phyloP scores from a whole-genome alignment of 35 echinoderm and acorn worm genomes.

The Apostichopus californicus region DNA sequence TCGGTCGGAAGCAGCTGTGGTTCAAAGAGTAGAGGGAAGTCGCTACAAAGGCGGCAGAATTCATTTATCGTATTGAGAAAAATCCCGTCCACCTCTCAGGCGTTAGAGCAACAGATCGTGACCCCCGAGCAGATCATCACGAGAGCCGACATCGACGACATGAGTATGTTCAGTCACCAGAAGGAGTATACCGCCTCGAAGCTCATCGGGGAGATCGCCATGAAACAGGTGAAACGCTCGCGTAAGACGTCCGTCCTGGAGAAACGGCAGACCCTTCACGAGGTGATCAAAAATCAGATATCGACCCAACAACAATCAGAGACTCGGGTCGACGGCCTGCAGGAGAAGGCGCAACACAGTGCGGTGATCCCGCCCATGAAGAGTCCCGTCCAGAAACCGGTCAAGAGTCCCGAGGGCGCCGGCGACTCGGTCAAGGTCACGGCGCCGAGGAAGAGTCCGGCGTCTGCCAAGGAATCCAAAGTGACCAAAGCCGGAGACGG shows the following conservation, averaged over 20 bases:
- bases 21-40: slow-evolving; percentile 26
- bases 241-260: slow-evolving; percentile 50
- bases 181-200: slow-evolving; percentile 72
- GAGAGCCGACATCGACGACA: slow-evolving; percentile 75
- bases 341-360: slow-evolving; percentile 35
- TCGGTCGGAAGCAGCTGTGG: neutral
- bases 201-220: slow-evolving; percentile 90
- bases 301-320: neutral
- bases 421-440: slow-evolving; percentile 30
- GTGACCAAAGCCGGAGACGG: neutral
- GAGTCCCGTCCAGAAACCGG: slow-evolving; percentile 37
- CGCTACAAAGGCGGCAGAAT: slow-evolving; percentile 20
- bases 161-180: slow-evolving; percentile 79
- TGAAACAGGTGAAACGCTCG: slow-evolving; percentile 74
- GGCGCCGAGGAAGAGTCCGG: slow-evolving; percentile 30
- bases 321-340: too few relatives aligned
- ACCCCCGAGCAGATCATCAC: slow-evolving; percentile 79
- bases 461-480: slow-evolving; percentile 23
- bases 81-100: slow-evolving; percentile 79
- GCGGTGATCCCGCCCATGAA: slow-evolving; percentile 21
- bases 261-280: slow-evolving; percentile 79
- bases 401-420: slow-evolving; percentile 39
- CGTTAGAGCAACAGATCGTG: slow-evolving; percentile 83
- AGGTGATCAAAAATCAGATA: slow-evolving; percentile 65
- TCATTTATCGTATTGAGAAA: slow-evolving; percentile 64